These are phyloP conservation scores for Melanocharis versteri DNA, from an alignment of 2,113 vertebrate genomes.

Conservation along the genomic window DNA sequence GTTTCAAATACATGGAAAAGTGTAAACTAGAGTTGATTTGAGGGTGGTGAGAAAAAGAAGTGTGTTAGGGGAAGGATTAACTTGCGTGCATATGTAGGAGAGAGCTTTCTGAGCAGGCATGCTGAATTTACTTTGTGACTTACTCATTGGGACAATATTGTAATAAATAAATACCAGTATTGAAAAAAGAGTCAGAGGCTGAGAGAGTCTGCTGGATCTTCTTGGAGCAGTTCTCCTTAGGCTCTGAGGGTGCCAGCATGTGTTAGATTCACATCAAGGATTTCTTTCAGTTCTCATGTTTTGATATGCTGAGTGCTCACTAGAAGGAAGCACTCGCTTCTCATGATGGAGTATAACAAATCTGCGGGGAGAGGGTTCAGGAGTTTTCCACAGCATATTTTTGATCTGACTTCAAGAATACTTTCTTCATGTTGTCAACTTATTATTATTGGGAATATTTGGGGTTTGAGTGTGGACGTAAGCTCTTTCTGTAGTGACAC, in stretches of 20 bases:
- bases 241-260: background rate
- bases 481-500: background rate
- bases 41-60: background rate
- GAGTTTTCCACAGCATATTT: conserved; percentile 53
- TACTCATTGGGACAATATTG: background rate
- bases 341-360: conserved; percentile 59
- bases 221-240: background rate
- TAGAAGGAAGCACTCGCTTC: conserved; percentile 64
- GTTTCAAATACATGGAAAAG: background rate
- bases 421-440: background rate
- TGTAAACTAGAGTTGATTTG: background rate
- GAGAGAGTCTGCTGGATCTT: background rate
- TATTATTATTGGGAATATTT: background rate
- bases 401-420: conserved; percentile 43
- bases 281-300: conserved; percentile 50
- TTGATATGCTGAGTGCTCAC: conserved; percentile 38
- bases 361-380: background rate
- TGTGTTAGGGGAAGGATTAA: background rate
- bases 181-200: background rate
- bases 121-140: background rate
- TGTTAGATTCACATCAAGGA: background rate
- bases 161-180: conserved; percentile 1
- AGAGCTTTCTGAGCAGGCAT: background rate
- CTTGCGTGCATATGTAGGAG: background rate
- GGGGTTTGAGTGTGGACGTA: background rate